Conservation (phyloP, 2,888 invertebrate species). For the Encarsia formosa region DNA sequence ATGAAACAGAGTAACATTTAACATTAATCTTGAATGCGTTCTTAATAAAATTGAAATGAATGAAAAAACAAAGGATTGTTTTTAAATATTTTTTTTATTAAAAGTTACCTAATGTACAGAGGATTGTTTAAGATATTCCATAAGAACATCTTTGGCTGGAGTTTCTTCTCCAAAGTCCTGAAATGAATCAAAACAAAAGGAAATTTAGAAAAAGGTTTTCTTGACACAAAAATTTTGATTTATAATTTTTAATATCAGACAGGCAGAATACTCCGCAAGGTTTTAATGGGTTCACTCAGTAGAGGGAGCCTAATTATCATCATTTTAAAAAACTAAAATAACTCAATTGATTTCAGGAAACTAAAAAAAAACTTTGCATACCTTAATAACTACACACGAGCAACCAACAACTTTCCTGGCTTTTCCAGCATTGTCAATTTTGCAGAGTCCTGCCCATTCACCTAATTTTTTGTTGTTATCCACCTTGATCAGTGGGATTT, state of each 20-base stretch:
- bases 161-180: conserved; percentile 98
- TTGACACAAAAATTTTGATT: background rate
- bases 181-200: conserved; percentile 35
- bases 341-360: background rate
- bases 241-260: conserved; percentile 33
- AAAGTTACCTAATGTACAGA: conserved; percentile 50
- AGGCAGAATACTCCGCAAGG: conserved; percentile 42
- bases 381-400: conserved; percentile 95
- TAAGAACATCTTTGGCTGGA: conserved; percentile 88
- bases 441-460: conserved; percentile 99
- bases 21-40: background rate
- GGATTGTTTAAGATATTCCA: conserved; percentile 84
- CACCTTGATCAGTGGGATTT: conserved; percentile 94
- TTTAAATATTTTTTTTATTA: conserved; percentile 43
- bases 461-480: conserved; percentile 99
- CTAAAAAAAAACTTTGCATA: conserved; percentile 41
- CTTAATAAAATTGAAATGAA: background rate
- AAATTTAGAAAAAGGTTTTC: background rate
- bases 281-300: conserved; percentile 47
- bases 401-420: conserved; percentile 98
- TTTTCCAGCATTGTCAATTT: conserved; percentile 98
- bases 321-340: conserved; percentile 30
- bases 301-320: conserved; percentile 53
- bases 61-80: background rate
- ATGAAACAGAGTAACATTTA: conserved; percentile 1